Conservation (phyloP, 2,797 vertebrate species). For the Alexandromys oeconomus region DNA sequence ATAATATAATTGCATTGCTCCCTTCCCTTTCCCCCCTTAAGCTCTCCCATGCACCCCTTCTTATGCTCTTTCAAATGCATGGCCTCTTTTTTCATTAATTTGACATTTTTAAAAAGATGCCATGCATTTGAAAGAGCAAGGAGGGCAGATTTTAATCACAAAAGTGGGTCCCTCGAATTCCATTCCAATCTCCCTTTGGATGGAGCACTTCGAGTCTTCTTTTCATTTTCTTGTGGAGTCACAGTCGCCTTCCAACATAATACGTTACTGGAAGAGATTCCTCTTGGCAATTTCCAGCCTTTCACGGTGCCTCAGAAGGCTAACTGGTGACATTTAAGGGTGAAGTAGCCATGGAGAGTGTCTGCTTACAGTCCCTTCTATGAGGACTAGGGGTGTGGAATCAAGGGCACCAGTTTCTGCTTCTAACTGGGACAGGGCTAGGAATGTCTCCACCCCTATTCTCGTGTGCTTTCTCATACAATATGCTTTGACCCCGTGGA, state of each 20-base stretch:
- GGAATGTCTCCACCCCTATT: not conserved
- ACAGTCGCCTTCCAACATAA: not conserved
- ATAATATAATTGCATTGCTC: not conserved
- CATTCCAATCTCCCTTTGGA: not conserved
- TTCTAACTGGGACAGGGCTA: not conserved
- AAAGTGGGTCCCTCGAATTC: not conserved
- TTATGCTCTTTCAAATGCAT: not conserved
- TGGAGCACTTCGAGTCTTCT: not conserved
- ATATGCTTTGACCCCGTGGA: not conserved
- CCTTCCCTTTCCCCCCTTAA: not conserved
- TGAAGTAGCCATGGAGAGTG: not conserved
- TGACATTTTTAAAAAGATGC: not conserved
- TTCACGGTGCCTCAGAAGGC: not conserved
- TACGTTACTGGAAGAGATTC: not conserved
- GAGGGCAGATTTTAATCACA: constrained; percentile 19
- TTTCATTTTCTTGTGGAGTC: not conserved
- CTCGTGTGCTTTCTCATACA: not conserved
- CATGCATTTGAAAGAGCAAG: not conserved
- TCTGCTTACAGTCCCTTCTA: not conserved
- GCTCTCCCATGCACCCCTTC: too few species aligned
- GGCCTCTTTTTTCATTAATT: not conserved
- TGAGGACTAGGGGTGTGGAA: not conserved
- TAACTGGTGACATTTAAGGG: not conserved
- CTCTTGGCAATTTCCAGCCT: not conserved
- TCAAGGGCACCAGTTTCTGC: not conserved